phyloP scores from a whole-genome alignment of 2,888 invertebrate species.

The Cremastinae sp. region DNA sequence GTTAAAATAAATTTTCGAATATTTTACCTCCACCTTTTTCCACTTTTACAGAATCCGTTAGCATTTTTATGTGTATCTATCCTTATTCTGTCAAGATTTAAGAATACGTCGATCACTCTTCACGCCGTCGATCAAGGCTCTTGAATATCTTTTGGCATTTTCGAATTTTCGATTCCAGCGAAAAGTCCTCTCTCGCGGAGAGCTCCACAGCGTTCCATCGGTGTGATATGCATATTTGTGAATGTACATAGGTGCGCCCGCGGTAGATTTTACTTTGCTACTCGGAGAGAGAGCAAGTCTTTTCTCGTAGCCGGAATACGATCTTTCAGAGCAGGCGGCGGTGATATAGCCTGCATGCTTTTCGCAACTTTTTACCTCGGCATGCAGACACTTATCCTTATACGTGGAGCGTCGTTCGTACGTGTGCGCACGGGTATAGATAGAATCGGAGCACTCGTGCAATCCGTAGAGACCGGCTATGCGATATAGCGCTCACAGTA shows the following conservation, averaged over 20 bases:
- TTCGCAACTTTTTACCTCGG: slow-evolving; percentile 44
- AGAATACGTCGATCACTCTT: background rate
- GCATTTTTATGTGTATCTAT: no score
- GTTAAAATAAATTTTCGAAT: no score
- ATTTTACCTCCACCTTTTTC: no score
- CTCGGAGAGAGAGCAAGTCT: slow-evolving; percentile 13
- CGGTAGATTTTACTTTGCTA: slow-evolving; percentile 25
- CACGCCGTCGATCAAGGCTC: background rate
- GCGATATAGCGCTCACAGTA: slow-evolving; percentile 35
- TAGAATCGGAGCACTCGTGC: slow-evolving; percentile 36
- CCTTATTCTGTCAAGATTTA: slow-evolving; percentile 1
- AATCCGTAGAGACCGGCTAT: slow-evolving; percentile 50
- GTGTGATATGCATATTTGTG: no score
- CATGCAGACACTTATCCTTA: slow-evolving; percentile 35
- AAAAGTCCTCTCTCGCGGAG: slow-evolving; percentile 24
- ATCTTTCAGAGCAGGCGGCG: slow-evolving; percentile 20
- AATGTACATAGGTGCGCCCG: slow-evolving; percentile 19
- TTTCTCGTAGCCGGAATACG: slow-evolving; percentile 15
- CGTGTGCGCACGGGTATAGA: no score
- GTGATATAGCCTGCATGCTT: slow-evolving; percentile 26
- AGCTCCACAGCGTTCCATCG: no score
- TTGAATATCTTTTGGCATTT: slow-evolving; percentile 22
- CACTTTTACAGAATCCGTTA: no score
- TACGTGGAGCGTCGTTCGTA: slow-evolving; percentile 24
- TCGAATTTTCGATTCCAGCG: slow-evolving; percentile 28